Conservation (phyloP, 2,113 vertebrate genomes). For the Gadus chalcogrammus region DNA sequence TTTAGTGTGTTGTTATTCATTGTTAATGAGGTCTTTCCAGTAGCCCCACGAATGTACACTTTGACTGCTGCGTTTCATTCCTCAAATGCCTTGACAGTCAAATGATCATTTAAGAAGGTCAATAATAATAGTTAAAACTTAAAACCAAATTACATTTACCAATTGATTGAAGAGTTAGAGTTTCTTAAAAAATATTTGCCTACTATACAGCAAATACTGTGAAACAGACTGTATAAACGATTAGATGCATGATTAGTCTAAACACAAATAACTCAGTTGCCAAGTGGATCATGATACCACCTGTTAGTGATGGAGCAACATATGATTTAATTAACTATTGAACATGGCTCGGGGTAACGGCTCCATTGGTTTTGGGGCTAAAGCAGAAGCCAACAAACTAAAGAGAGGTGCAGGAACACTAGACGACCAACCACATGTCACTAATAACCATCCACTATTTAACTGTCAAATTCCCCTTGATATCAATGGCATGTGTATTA, state of each 20-base stretch:
- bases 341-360: conserved; percentile 35
- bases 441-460: too few species aligned
- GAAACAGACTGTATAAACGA: neutral
- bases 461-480: too few species aligned
- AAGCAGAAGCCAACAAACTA: conserved; percentile 23
- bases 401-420: conserved; percentile 24
- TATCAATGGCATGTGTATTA: too few species aligned
- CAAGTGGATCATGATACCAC: conserved; percentile 33
- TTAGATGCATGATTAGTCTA: neutral
- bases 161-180: too few species aligned
- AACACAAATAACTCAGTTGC: neutral
- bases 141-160: too few species aligned
- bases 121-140: too few species aligned
- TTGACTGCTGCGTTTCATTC: neutral
- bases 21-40: conserved; percentile 42
- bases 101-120: too few species aligned
- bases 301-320: conserved; percentile 46
- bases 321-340: conserved; percentile 68
- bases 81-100: too few species aligned
- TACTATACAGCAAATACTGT: too few species aligned
- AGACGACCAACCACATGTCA: neutral
- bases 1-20: conserved; percentile 59
- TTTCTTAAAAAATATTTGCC: too few species aligned
- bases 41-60: conserved; percentile 25
- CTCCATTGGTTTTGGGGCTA: conserved; percentile 22